Base-by-base conservation (phyloP, 2,113 vertebrate species). In the Prionailurus bengalensis region DNA sequence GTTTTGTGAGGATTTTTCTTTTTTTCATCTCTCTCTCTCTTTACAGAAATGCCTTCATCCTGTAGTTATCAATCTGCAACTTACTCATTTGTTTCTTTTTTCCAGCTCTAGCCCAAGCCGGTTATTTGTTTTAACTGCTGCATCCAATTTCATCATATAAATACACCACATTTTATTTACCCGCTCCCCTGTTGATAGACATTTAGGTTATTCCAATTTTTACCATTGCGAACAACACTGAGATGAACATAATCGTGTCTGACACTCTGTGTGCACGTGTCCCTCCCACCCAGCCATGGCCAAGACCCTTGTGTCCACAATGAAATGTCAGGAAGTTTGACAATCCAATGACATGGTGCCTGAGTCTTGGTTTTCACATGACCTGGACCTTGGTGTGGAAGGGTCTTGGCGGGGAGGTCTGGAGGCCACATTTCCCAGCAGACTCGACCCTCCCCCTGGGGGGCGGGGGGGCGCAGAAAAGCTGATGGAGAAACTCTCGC, bases 21-120 rank as follows among this genome's bases (percentile, higher is more conserved):
- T 80, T 74, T 42, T 53, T 51, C n/a, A 61, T 70, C 33, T 81
- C 48, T 82, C 36, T 61, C 19, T 4, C 68, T 31, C 19, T 45
- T 33, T 66, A 19, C 4, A 42, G 68, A 97, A 93, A 48, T 73
- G 15, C 31, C 74, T 97, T 93, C 39, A 74, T 79, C 74, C 51
- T 55, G 13, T 21, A 92, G 17, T 74, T 85, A 63, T 68, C 45
- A 45, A 87, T 88, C 74, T 78, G 9, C 36, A 80, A 48, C 63
- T 63, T 36, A 10, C n/a, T 86, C 17, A 2, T 21, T 65, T 81
- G 73, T 80, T 78, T 79, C 68, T 16, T 63, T 87, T 85, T 71
- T n/a, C 17, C 23, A 94, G 19, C 8, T 36, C 76, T 84, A 51
- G 36, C 25, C 29, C 15, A 29, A 71, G 25, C 11, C 89, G 21